These are phyloP conservation scores for Drosophila pachea DNA, from an alignment of 1,140 invertebrate species.

Conservation along the genomic window DNA sequence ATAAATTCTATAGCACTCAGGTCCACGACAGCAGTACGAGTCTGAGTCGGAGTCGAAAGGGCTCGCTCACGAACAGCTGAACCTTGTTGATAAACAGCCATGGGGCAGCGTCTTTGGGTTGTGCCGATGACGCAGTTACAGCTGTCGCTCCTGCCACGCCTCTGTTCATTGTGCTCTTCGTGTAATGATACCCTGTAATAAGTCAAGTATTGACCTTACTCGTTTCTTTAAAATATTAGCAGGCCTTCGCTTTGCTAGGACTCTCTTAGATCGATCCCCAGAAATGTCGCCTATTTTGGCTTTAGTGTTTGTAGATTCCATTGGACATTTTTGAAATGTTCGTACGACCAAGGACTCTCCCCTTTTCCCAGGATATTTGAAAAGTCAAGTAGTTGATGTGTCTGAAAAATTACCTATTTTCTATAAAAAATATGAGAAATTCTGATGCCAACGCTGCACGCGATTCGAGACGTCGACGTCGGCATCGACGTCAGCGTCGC, in stretches of 20 bases:
- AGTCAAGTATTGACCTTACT: neutral
- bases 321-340: too few species aligned
- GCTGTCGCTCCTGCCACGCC: conserved; percentile 4
- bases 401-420: conserved; percentile 24
- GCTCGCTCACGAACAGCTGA: conserved; percentile 51
- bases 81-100: conserved; percentile 63
- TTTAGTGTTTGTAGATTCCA: neutral
- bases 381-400: conserved; percentile 7
- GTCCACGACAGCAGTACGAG: neutral
- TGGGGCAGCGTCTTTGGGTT: conserved; percentile 43
- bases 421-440: conserved; percentile 47
- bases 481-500: conserved; percentile 31
- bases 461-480: conserved; percentile 51
- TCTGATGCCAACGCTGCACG: conserved; percentile 70
- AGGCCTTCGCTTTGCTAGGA: neutral
- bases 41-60: conserved; percentile 1
- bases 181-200: conserved; percentile 17
- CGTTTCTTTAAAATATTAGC: neutral
- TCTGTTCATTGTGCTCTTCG: conserved; percentile 45
- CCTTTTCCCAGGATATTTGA: conserved; percentile 13
- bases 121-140: conserved; percentile 52
- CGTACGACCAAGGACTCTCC: too few species aligned
- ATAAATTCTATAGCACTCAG: conserved; percentile 38
- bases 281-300: too few species aligned
- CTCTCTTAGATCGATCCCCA: too few species aligned